Conservation (phyloP, 2,888 invertebrate species). For the Cecidostiba fungosa region DNA sequence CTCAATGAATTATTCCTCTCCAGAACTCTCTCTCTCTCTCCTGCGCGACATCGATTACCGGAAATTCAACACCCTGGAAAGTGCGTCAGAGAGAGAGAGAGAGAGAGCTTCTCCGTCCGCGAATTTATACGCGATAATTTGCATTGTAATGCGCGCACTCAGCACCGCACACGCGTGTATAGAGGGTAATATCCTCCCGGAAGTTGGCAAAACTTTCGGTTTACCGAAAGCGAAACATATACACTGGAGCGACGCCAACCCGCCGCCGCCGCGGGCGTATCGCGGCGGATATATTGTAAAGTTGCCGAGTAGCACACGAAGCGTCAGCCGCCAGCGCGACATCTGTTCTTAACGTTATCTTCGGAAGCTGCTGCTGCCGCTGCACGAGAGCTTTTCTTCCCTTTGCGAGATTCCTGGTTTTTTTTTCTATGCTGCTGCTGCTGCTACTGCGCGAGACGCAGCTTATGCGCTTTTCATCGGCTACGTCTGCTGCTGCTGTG, state of each 20-base stretch:
- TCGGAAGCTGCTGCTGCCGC: constrained; percentile 41
- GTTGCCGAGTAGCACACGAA: constrained; percentile 66
- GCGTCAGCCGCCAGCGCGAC: constrained; percentile 70
- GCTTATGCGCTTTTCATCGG: constrained; percentile 42
- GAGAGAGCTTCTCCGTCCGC: background rate
- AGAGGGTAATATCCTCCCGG: constrained; percentile 46
- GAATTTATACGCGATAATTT: constrained; percentile 58
- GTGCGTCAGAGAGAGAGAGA: background rate
- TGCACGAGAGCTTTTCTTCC: constrained; percentile 8
- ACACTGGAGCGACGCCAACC: constrained; percentile 52
- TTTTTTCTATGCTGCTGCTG: background rate
- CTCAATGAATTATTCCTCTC: constrained; percentile 19
- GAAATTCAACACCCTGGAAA: constrained; percentile 38
- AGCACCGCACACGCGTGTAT: background rate
- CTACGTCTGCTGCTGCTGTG: background rate
- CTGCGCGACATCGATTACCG: constrained; percentile 34
- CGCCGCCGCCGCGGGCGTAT: background rate
- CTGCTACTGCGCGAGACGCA: background rate
- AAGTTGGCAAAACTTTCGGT: constrained; percentile 56
- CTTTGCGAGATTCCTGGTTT: background rate
- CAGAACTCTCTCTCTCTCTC: background rate
- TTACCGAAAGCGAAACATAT: constrained; percentile 58
- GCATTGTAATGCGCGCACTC: constrained; percentile 41
- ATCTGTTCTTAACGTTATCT: constrained; percentile 77
- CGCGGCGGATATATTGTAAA: constrained; percentile 67